Base-by-base conservation (phyloP, 2,797 vertebrate genomes). In the Periparus ater region DNA sequence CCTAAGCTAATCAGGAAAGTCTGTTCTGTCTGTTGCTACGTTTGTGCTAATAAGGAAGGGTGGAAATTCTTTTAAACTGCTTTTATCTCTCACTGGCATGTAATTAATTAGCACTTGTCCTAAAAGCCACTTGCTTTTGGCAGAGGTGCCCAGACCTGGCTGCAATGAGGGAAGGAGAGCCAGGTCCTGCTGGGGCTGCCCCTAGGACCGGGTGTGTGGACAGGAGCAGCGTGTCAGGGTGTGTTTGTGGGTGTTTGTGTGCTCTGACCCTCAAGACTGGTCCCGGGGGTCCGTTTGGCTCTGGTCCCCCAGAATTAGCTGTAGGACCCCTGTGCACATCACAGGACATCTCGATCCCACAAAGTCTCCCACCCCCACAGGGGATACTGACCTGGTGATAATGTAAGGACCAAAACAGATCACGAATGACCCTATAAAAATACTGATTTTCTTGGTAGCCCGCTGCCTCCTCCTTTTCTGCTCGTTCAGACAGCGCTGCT, bases 401-500 rank as follows among this genome's bases (percentile, higher is more conserved):
- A 98, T 98, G 47, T 98, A 98, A 21, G 98, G 98, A 83, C 98
- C 98, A 94, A 98, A 99, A 96, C 98, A 98, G 91, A 98, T 55
- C 89, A 98, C 89, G 88, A 98, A 98, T 7, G 98, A 98, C 32
- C 98, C 98, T 60, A 98, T 98, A 97, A 98, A 98, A 97, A 98
- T 95, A 97, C 98, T 97, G 73, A 98, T 98, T 95, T 98, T 98
- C 96, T 98, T 98, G 16, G 98, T 97, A 55, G 98, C 98, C 3
- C 98, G 94, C 84, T 96, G 98, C 83, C 96, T 91, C 79, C 97
- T 97, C 93, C 97, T 97, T 94, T 98, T 99, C 97, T 98, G 98
- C 81, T 98, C 98, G 9, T 96, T 94, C 23, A 98, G 96, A 90
- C 98, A 98, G 57, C 98, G 97, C 96, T 98, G 98, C 96, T 98